Conservation (phyloP, 2,113 vertebrate species). For the Dicrurus megarhynchus region DNA sequence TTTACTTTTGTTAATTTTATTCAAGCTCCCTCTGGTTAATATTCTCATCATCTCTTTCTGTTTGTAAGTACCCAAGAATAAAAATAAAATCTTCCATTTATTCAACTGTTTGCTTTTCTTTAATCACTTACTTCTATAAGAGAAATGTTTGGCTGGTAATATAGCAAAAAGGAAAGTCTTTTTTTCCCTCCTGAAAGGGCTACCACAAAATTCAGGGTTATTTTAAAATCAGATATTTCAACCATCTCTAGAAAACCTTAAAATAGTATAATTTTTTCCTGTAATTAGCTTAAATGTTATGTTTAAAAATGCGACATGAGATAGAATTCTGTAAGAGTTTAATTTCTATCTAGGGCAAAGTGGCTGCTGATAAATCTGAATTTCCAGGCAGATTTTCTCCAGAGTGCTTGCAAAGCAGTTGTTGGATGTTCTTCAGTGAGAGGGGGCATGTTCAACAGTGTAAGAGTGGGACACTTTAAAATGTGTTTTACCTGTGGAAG, state of each 20-base stretch:
- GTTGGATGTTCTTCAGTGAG: background rate
- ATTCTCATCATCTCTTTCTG: background rate
- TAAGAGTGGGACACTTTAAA: background rate
- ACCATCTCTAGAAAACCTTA: background rate
- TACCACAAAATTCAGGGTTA: background rate
- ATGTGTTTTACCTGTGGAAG: background rate
- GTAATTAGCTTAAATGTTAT: background rate
- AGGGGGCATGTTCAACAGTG: background rate
- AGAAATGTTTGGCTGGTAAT: background rate
- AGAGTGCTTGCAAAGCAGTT: background rate
- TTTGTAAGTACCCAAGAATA: background rate
- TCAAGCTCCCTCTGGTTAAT: background rate
- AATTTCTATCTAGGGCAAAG: background rate
- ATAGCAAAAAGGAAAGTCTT: background rate
- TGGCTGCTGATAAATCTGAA: background rate
- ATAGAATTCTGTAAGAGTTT: too few relatives aligned
- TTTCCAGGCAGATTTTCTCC: background rate
- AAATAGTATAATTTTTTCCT: background rate
- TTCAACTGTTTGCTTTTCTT: background rate
- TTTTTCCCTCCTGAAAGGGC: background rate
- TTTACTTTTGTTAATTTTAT: slow-evolving; percentile 1
- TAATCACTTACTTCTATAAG: background rate
- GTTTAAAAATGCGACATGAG: background rate
- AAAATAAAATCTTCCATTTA: background rate
- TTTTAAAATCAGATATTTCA: background rate